Evolutionary conservation across 2,113 vertebrate species (phyloP), one percentile per base, ranked within the genome.

Genomic region (Cinclus mexicanus): DNA sequence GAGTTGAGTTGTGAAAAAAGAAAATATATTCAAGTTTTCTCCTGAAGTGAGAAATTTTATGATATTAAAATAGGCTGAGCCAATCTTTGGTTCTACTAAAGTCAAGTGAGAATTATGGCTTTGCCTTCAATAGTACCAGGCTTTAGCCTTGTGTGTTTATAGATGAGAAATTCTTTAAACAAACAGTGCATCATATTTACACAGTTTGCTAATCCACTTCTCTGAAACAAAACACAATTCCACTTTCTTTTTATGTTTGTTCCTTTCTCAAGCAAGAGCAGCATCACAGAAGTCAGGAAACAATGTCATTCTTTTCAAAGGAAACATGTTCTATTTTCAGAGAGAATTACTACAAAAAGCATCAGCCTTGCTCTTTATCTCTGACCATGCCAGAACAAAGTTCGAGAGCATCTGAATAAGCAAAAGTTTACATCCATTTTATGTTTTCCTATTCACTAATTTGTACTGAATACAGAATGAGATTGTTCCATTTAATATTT

Each of bases 321-420:
- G 92, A 97, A 96, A 97, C 20, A 96, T 39, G 42, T 44, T 89
- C 72, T 93, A 5, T 65, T 87, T 96, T 94, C 91, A 74, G 47
- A 82, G 7, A 44, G 41, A 60, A 13, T 41, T 15, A 37, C 83
- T 80, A 53, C 74, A 88, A 87, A 87, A 93, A 86, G 35, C 6
- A 50, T 67, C 64, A 86, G 14, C 42, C 37, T 86, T 57, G 26
- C 11, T 77, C 53, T 76, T 88, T 81, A 71, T 71, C 78, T 74
- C 69, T 59, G 26, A 44, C 59, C 29, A 75, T 9, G 59, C 41
- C 83, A 91, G 74, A 94, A 59, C 16, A 83, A 53, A 93, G 33
- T 74, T 74, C 59, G 28, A 67, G 63, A 44, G 47, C 41, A 74
- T 76, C 37, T 88, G 64, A 83, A 61, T 68, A 94, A 93, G 37